phyloP scores from a whole-genome alignment of 2,113 vertebrate genomes.

The Semnornis frantzii region DNA sequence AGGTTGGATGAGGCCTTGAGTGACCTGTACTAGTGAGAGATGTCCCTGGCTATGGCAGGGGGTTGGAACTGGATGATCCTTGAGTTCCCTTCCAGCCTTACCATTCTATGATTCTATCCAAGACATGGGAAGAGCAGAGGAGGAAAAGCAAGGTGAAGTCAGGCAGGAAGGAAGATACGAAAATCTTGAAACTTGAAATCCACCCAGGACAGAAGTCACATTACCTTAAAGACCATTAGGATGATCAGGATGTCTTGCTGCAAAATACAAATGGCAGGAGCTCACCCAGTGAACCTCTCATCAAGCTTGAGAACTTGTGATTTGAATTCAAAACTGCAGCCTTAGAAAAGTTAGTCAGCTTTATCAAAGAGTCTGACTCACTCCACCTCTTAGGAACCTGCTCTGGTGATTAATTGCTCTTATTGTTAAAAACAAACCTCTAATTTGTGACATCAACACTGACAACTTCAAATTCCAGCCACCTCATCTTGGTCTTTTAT shows the following conservation, averaged over 20 bases:
- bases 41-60: too few relatives aligned
- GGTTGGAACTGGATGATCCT: too few relatives aligned
- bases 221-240: not conserved
- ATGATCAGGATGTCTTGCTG: not conserved
- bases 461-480: constrained; percentile 41
- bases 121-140: not conserved
- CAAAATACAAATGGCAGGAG: not conserved
- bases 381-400: constrained; percentile 2
- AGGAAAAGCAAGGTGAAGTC: not conserved
- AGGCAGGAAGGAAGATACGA: not conserved
- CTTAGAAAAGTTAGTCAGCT: constrained; percentile 1
- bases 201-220: not conserved
- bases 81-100: too few relatives aligned
- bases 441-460: constrained; percentile 49
- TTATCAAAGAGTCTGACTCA: constrained; percentile 43
- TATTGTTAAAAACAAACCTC: constrained; percentile 39
- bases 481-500: not conserved
- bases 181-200: not conserved
- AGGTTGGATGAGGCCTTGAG: too few relatives aligned
- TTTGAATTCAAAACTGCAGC: constrained; percentile 20
- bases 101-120: too few relatives aligned
- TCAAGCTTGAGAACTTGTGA: not conserved
- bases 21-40: too few relatives aligned
- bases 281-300: not conserved
- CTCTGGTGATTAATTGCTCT: constrained; percentile 52